These are phyloP conservation scores for Brachyptera putata DNA, from an alignment of 2,888 invertebrate species.

Conservation along the genomic window DNA sequence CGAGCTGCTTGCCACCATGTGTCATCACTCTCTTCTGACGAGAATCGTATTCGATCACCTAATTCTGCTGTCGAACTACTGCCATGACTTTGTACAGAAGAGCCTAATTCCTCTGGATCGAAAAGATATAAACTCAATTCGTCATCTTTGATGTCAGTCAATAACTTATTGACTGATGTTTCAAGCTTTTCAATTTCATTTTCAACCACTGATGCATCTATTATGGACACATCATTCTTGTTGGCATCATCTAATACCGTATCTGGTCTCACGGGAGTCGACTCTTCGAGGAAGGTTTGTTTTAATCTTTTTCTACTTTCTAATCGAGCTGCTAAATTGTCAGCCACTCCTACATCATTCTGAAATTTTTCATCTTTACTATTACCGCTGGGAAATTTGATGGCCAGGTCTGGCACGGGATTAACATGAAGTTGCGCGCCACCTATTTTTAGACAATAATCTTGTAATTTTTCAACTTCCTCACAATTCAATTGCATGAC, in stretches of 20 bases:
- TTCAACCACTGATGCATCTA: too few relatives aligned
- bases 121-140: slow-evolving; percentile 12
- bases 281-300: not conserved
- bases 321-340: not conserved
- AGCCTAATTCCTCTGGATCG: not conserved
- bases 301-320: not conserved
- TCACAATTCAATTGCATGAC: not conserved
- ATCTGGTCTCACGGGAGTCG: too few relatives aligned
- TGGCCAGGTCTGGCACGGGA: too few relatives aligned
- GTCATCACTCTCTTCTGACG: slow-evolving; percentile 15
- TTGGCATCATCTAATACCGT: too few relatives aligned
- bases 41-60: not conserved
- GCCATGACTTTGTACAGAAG: not conserved
- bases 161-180: slow-evolving; percentile 19
- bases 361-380: too few relatives aligned
- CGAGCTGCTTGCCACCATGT: not conserved
- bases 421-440: too few relatives aligned
- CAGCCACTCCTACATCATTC: too few relatives aligned
- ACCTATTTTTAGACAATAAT: too few relatives aligned
- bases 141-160: slow-evolving; percentile 26
- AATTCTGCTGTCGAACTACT: not conserved
- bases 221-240: not conserved
- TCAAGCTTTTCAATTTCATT: slow-evolving; percentile 22
- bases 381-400: too few relatives aligned
- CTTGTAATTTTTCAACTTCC: too few relatives aligned